Evolutionary conservation across 35 echinoderm and acorn worm species (phyloP), one percentile per base, ranked within the genome.

Genomic region (Ophiothrix spiculata): DNA sequence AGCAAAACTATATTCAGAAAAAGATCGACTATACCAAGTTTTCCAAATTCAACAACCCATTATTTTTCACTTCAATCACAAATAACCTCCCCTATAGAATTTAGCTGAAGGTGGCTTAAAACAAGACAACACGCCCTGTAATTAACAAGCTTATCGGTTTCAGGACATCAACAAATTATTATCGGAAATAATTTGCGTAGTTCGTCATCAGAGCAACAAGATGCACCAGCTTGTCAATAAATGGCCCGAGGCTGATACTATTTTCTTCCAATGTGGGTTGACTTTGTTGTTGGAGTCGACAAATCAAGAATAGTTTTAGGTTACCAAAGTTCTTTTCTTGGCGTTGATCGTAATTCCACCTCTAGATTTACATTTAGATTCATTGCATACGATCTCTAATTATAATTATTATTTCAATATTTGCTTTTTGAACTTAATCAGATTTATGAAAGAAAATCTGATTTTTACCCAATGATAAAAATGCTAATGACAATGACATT

Each of bases 111-210:
- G 60, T 69, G 23, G 60, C 16, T 28, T 10, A 25, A 4, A 25
- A 69, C 60, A 69, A 69, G 60, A 69, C 60, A 69, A 69, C 60
- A 69, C 60, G 60, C 60, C 60, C 60, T 15, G 60, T 69, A 69
- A 69, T 69, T 69, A 69, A 69, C 8, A 69, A 10, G 60, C 60
- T 69, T 28, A 69, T 69, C 29, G 23, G 60, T 69, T 69, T 28
- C 29, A n/a, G 60, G 60, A 69, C 60, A 69, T 28, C 42, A n/a
- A n/a, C 42, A n/a, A 69, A 69, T 69, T 69, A 69, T 69, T 19
- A 49, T 49, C 60, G 1, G 6, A 69, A 69, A 69, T 69, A 69
- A 69, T 69, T 69, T 69, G 25, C 16, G 29, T 69, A 10, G 17
- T 69, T 15, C 29, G 16, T 28, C 17, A n/a, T n/a, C n/a, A n/a